These are phyloP conservation scores for Patiria miniata DNA, from an alignment of 35 echinoderm and acorn worm genomes.

Conservation along the genomic window DNA sequence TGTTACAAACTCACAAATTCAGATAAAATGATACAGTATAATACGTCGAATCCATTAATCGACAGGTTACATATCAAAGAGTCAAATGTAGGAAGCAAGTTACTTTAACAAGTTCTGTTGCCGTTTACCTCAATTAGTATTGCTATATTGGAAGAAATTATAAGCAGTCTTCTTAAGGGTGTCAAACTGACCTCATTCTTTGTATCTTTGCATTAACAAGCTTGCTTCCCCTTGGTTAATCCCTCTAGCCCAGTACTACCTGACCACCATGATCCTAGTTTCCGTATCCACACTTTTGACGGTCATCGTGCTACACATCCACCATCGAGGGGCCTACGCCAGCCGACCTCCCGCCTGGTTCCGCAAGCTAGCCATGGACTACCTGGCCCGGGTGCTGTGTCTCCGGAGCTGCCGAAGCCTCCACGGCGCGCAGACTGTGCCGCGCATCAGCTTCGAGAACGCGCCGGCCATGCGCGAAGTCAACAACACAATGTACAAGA, in stretches of 20 bases:
- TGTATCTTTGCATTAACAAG: no score
- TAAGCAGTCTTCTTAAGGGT: no score
- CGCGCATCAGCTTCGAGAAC: constrained; percentile 67
- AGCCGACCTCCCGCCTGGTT: constrained; percentile 57
- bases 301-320: constrained; percentile 71
- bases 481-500: constrained; percentile 14
- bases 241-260: constrained; percentile 82
- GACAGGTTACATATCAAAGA: no score
- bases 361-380: constrained; percentile 50
- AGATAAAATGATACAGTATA: no score
- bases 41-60: no score
- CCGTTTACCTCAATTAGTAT: no score
- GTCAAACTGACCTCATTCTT: no score
- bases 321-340: constrained; percentile 60
- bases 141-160: no score
- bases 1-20: no score
- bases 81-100: no score
- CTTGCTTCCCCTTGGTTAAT: not conserved
- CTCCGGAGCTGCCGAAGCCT: constrained; percentile 44
- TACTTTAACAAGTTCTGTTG: no score
- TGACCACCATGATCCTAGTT: constrained; percentile 81
- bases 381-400: constrained; percentile 66
- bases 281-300: constrained; percentile 74
- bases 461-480: constrained; percentile 25
- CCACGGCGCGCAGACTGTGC: constrained; percentile 36